Evolutionary conservation across 2,888 invertebrate genomes (phyloP).

Genomic region (Catocala fraxini): DNA sequence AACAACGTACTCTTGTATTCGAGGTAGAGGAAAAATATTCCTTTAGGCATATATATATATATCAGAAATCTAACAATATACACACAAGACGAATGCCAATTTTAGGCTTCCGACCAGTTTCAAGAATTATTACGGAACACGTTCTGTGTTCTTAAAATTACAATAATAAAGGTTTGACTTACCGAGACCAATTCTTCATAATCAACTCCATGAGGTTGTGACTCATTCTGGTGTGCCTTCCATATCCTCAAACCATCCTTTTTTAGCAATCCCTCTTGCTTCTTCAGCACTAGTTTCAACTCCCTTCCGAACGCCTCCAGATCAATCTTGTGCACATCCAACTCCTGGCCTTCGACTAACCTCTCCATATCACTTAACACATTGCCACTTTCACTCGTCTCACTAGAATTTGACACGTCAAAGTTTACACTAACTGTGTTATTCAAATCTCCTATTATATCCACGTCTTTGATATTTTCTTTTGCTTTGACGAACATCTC

Average conservation of each 20-base stretch:
- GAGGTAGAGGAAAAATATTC: too few relatives aligned
- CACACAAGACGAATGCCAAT: too few relatives aligned
- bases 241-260: conserved; percentile 93
- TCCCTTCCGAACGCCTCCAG: conserved; percentile 94
- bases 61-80: too few relatives aligned
- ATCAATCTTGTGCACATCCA: conserved; percentile 89
- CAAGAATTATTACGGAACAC: background rate
- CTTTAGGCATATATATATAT: too few relatives aligned
- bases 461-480: conserved; percentile 75
- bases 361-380: conserved; percentile 68
- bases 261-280: conserved; percentile 92
- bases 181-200: conserved; percentile 93
- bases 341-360: conserved; percentile 72
- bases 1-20: too few relatives aligned
- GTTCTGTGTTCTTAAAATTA: background rate
- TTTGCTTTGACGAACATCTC: conserved; percentile 80
- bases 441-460: conserved; percentile 79
- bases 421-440: conserved; percentile 80
- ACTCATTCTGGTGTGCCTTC: conserved; percentile 92
- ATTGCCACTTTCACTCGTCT: conserved; percentile 65
- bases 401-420: conserved; percentile 78
- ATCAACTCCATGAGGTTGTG: conserved; percentile 92
- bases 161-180: conserved; percentile 64
- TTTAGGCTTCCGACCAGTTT: background rate
- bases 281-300: conserved; percentile 91